Conservation (phyloP, 2,888 invertebrate genomes). For the Ophonus ardosiacus region DNA sequence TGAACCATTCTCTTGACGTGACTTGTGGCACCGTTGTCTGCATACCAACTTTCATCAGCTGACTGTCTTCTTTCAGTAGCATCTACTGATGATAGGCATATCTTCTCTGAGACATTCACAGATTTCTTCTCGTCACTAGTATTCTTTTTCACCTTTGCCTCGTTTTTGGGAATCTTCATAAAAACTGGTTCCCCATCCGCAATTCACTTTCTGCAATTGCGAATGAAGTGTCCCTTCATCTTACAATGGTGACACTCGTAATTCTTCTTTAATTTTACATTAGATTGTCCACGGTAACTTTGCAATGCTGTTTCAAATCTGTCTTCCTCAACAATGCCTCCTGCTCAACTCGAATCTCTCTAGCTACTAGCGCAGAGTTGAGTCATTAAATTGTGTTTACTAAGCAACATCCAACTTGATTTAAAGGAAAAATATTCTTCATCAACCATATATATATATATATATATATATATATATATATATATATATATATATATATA, state of each 20-base stretch:
- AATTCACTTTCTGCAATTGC: too few species aligned
- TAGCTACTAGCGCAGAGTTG: not conserved
- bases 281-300: not conserved
- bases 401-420: not conserved
- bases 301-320: not conserved
- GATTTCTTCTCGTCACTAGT: too few species aligned
- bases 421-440: too few species aligned
- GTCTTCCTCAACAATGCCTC: not conserved
- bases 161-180: too few species aligned
- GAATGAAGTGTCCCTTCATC: not conserved
- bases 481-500: too few species aligned
- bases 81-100: not conserved
- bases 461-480: too few species aligned
- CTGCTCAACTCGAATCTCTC: too few species aligned
- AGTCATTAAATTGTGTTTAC: not conserved
- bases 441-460: too few species aligned
- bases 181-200: not conserved
- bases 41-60: too few species aligned
- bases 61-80: not conserved
- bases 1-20: constrained; percentile 1
- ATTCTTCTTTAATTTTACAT: not conserved
- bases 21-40: not conserved
- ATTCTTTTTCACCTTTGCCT: too few species aligned
- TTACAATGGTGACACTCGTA: not conserved
- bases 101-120: not conserved